Evolutionary conservation across 1,140 invertebrate species (phyloP), one percentile per base, ranked within the genome.

Genomic region (Zaprionus africanus): DNA sequence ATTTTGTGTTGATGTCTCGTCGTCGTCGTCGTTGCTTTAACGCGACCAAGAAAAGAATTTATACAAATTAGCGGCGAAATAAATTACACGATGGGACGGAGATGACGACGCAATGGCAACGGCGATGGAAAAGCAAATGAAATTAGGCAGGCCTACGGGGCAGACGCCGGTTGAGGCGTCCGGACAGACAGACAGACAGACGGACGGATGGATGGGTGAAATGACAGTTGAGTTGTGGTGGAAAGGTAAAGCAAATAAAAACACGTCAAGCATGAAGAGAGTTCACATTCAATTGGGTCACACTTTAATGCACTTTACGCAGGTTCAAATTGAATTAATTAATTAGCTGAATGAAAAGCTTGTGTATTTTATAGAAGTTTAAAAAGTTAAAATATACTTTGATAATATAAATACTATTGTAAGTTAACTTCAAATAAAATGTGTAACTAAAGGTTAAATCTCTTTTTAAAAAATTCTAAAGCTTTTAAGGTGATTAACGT

Each of bases 21-120:
- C 43, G 17, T 11, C 34, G 51, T 31, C 54, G 79, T 63, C 49
- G 56, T 46, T 41, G 53, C 59, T 72, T 77, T 79, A 81, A 85
- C 78, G 79, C 72, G 64, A 58, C 75, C 60, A 70, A 71, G 76
- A 57, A 68, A 82, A 69, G 76, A 86, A 87, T 83, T 87, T 74
- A 82, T 87, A 83, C 73, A 87, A 87, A 87, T 87, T 87, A 81
- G 84, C 74, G 84, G 77, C 74, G 70, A 87, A 87, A 87, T 87
- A 87, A 82, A 87, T 87, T 76, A 82, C 56, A 43, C 68, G 67
- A 46, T 56, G 49, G 56, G 67, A 74, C 66, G 62, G 54, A 70
- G 56, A 36, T 26, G 41, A 54, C 22, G n/a, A 38, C 11, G 34
- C 31, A 31, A 11, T 0, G 31, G 63, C 75, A 41, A 69, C 53